Percentiles rank a stretch among this genome's conserved stretches.
Conservation (phyloP, 2,113 vertebrate species). For the Ailurus styani region DNA sequence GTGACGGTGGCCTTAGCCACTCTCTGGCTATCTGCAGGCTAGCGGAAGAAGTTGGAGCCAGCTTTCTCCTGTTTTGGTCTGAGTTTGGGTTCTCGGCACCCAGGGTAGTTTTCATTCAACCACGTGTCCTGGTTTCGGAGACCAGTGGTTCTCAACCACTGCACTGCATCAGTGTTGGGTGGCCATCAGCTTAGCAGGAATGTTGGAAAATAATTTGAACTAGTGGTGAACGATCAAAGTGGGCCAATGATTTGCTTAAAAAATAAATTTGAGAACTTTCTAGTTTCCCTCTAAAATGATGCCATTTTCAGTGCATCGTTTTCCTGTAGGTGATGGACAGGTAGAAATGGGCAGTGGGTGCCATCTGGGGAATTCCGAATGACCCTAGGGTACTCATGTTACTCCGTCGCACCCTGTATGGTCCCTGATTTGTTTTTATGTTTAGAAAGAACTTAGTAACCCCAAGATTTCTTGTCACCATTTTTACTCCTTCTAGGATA, state of each 20-base stretch:
- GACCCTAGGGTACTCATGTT: not conserved
- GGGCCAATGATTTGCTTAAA: not conserved
- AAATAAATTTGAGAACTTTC: not conserved
- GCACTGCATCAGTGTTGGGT: not conserved
- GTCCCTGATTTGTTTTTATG: not conserved
- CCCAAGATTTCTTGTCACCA: not conserved
- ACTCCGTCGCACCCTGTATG: not conserved
- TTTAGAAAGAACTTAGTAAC: not conserved
- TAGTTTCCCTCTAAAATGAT: not conserved
- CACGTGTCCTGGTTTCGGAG: not conserved
- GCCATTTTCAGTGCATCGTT: not conserved
- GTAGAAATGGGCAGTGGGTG: not conserved
- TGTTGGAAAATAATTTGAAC: not conserved
- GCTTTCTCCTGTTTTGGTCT: not conserved
- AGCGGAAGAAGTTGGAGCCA: not conserved
- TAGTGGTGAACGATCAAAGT: not conserved
- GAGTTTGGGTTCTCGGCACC: not conserved
- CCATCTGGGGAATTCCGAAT: not conserved
- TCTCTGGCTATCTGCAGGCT: not conserved
- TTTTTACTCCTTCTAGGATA: not conserved
- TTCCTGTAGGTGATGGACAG: not conserved
- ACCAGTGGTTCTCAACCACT: not conserved
- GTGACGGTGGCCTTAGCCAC: conserved; percentile 28
- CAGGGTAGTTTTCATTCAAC: not conserved
- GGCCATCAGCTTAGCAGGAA: not conserved